phyloP scores from a whole-genome alignment of 2,113 vertebrate genomes.

The Cyprinodon brontotheroides region DNA sequence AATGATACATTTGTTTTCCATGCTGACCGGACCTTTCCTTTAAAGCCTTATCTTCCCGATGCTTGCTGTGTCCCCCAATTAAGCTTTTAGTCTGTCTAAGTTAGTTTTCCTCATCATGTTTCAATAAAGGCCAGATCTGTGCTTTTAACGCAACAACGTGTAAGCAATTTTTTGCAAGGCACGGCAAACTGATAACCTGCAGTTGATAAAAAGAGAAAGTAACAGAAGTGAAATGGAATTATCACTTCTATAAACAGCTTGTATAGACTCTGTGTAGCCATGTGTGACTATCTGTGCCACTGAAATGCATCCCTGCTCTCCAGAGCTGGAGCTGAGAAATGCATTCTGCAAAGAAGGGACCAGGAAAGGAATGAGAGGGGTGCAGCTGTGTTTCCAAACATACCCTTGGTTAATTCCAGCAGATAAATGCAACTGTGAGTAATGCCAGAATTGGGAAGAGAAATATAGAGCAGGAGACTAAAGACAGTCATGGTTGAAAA shows the following conservation, averaged over 20 bases:
- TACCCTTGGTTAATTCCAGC: slow-evolving; percentile 64
- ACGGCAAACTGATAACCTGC: slow-evolving; percentile 33
- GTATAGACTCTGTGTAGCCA: not conserved
- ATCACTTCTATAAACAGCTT: slow-evolving; percentile 14
- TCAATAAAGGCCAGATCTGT: not conserved
- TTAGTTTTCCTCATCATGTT: not conserved
- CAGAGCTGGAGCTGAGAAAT: slow-evolving; percentile 10
- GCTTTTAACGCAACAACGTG: not conserved
- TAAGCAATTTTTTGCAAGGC: not conserved
- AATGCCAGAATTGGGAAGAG: slow-evolving; percentile 21
- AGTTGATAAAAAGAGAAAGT: not conserved
- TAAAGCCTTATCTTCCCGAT: not conserved
- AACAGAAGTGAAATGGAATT: slow-evolving; percentile 35
- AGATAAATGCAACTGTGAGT: slow-evolving; percentile 41
- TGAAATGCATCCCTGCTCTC: slow-evolving; percentile 12
- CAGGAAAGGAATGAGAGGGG: slow-evolving; percentile 42
- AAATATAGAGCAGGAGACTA: not conserved
- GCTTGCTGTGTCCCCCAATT: not conserved
- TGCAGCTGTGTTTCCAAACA: slow-evolving; percentile 76
- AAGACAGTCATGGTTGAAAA: slow-evolving; percentile 11
- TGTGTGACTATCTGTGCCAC: not conserved
- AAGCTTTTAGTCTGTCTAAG: not conserved
- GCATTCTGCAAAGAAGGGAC: slow-evolving; percentile 39
- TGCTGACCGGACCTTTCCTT: too few relatives aligned
- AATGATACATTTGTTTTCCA: too few relatives aligned